Conservation (phyloP, 2,797 vertebrate species). For the Gymnothorax reevesii region DNA sequence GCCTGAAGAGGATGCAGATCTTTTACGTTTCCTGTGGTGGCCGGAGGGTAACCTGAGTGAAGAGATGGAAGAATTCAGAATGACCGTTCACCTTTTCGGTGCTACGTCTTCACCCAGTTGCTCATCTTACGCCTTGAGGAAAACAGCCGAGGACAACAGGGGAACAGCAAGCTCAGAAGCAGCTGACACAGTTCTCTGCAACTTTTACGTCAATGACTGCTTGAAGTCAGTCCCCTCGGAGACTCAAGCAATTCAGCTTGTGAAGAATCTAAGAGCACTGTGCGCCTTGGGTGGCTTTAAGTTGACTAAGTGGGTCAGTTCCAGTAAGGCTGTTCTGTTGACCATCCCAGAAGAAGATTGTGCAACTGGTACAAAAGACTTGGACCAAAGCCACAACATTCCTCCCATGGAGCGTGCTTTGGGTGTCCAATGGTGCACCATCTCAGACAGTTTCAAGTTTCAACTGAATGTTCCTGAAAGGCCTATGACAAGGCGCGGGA, state of each 20-base stretch:
- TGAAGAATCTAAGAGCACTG: neutral
- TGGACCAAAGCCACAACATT: neutral
- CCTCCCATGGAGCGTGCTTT: neutral
- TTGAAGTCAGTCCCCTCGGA: neutral
- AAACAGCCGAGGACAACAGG: neutral
- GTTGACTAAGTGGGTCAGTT: conserved; percentile 5
- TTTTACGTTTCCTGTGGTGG: conserved; percentile 17
- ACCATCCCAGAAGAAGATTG: neutral
- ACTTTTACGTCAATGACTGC: conserved; percentile 13
- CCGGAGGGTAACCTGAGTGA: neutral
- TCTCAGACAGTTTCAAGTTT: neutral
- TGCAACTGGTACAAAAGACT: neutral
- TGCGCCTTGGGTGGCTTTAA: neutral
- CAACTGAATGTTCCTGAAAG: too few species aligned
- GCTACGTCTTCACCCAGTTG: too few species aligned
- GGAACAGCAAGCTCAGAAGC: neutral
- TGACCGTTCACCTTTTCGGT: neutral
- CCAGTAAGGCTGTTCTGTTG: neutral
- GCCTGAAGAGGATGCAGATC: neutral
- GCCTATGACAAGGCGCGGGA: neutral
- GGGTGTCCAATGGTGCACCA: neutral
- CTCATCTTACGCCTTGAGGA: neutral
- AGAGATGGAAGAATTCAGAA: neutral
- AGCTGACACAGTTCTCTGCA: neutral
- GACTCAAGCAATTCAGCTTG: neutral